Evolutionary conservation across 2,113 vertebrate species (phyloP).

Genomic region (Colistium nudipinnis): DNA sequence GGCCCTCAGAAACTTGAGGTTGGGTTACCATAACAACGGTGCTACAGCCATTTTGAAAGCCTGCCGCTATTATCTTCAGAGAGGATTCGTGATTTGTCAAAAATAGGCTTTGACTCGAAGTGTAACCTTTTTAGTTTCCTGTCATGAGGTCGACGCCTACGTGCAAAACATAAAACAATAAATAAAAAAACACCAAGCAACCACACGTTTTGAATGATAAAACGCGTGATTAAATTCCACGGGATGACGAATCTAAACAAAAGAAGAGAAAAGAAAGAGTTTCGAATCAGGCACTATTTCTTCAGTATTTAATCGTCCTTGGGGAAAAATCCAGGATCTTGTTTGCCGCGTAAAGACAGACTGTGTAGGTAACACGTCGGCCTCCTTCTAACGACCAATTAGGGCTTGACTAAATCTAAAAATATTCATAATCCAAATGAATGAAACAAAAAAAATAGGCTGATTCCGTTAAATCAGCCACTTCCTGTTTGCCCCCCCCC

Average conservation of each 20-base stretch:
- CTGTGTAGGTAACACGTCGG: constrained; percentile 8
- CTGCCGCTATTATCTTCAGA: constrained; percentile 31
- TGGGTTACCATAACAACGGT: constrained; percentile 59
- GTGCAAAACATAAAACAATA: constrained; percentile 3
- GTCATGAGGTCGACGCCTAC: background rate
- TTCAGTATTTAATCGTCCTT: background rate
- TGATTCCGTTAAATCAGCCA: constrained; percentile 20
- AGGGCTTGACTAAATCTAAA: constrained; percentile 6
- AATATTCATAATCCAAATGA: constrained; percentile 36
- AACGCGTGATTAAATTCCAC: too few species aligned
- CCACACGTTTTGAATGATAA: constrained; percentile 18
- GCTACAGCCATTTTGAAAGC: constrained; percentile 38
- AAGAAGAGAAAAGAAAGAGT: too few species aligned
- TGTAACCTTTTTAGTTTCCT: background rate
- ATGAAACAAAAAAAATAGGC: constrained; percentile 21
- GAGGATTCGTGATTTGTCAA: constrained; percentile 47
- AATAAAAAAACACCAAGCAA: too few species aligned
- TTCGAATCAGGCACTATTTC: background rate
- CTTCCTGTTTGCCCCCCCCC: constrained; percentile 37
- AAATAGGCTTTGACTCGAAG: background rate
- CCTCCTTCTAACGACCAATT: constrained; percentile 31
- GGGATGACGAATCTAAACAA: too few species aligned
- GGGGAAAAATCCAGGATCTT: background rate
- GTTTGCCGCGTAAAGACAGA: constrained; percentile 4
- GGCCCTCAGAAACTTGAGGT: constrained; percentile 46